Evolutionary conservation across 2,113 vertebrate species (phyloP).

Genomic region (Steatornis caripensis): DNA sequence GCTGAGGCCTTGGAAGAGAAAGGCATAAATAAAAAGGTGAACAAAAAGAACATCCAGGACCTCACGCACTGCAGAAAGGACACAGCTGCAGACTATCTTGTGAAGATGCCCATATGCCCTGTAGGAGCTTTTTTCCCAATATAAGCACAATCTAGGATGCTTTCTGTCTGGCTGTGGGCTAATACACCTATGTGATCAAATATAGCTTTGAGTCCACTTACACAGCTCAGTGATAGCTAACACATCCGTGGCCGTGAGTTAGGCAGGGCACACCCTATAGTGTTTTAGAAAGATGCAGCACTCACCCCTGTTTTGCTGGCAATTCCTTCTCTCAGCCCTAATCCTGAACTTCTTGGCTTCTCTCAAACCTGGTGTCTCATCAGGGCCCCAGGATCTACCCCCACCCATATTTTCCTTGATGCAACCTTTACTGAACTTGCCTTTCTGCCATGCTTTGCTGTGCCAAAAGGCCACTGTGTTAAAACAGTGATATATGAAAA

Average conservation of each 20-base stretch:
- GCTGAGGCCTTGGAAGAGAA: background rate
- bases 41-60: background rate
- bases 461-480: background rate
- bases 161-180: background rate
- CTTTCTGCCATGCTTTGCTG: accelerated
- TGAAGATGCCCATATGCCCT: accelerated
- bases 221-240: background rate
- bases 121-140: background rate
- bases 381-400: background rate
- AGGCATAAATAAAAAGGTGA: background rate
- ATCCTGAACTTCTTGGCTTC: background rate
- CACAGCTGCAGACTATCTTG: accelerated
- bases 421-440: background rate
- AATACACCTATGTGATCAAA: background rate
- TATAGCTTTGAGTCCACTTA: background rate
- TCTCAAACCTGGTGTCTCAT: background rate
- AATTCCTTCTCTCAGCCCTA: background rate
- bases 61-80: background rate
- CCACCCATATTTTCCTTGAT: background rate
- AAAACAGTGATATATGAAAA: background rate
- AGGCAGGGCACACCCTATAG: background rate
- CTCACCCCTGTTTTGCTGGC: background rate
- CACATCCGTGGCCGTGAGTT: background rate
- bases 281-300: background rate
- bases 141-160: background rate